A percentile compares a stretch with the other conserved stretches of the same genome.
Evolutionary conservation across 2,888 invertebrate genomes (phyloP).

Genomic region (Rhagium mordax): DNA sequence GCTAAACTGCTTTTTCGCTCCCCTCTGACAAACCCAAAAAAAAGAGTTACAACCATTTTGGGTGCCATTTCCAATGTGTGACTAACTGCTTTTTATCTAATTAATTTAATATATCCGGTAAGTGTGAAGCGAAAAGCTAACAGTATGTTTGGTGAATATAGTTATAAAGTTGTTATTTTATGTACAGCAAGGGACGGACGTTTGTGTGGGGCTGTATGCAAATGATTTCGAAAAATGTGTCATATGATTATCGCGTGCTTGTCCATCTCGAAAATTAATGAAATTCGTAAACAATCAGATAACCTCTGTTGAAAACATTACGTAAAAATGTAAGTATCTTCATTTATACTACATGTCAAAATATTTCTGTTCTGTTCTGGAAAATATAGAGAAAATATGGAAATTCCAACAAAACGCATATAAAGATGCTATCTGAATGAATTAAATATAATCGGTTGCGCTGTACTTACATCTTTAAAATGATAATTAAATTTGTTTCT

Average conservation of each 20-base stretch:
- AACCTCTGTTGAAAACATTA: conserved; percentile 56
- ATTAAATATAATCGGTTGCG: conserved; percentile 31
- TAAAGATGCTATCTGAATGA: conserved; percentile 25
- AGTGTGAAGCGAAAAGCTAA: conserved; percentile 26
- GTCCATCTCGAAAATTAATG: conserved; percentile 39
- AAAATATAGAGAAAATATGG: conserved; percentile 28
- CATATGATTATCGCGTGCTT: conserved; percentile 34
- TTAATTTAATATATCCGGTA: conserved; percentile 24
- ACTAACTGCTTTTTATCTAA: conserved; percentile 32
- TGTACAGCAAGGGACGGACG: conserved; percentile 26
- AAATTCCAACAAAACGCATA: conserved; percentile 23
- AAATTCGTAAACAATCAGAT: conserved; percentile 52
- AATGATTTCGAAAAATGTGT: conserved; percentile 33
- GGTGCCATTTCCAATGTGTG: conserved; percentile 25
- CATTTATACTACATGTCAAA: conserved; percentile 49
- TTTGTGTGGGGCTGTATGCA: conserved; percentile 26
- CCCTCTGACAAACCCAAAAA: conserved; percentile 26
- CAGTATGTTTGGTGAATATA: conserved; percentile 28
- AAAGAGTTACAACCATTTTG: conserved; percentile 36
- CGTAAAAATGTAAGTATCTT: conserved; percentile 50
- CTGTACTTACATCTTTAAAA: conserved; percentile 17
- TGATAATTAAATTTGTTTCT: too few relatives aligned
- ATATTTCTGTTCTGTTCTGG: conserved; percentile 24
- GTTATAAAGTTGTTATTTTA: conserved; percentile 40
- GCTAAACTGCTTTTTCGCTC: neutral